Conservation (phyloP, 2,888 invertebrate species). For the Uloborus plumipes region DNA sequence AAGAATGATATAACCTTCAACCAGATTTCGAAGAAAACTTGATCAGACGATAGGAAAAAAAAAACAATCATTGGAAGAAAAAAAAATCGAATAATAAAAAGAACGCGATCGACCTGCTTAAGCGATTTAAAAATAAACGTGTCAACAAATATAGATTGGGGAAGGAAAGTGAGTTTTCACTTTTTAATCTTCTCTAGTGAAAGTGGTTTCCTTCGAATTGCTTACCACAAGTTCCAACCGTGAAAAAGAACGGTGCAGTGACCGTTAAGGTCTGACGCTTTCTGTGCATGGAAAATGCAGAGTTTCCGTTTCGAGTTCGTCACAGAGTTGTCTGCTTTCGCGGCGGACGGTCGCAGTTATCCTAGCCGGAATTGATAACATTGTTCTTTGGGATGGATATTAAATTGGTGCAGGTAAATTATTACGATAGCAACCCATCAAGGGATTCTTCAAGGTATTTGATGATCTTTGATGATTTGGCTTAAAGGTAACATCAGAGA, state of each 20-base stretch:
- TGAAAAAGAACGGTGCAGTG: slow-evolving; percentile 30
- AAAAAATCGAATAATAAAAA: slow-evolving; percentile 3
- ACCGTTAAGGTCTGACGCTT: slow-evolving; percentile 6
- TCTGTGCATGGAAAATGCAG: too few relatives aligned
- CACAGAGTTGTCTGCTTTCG: too few relatives aligned
- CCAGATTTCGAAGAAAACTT: slow-evolving; percentile 7
- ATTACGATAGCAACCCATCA: too few relatives aligned
- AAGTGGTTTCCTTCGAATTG: slow-evolving; percentile 33
- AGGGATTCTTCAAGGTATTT: too few relatives aligned
- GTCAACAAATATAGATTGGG: slow-evolving; percentile 38
- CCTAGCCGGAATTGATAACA: too few relatives aligned
- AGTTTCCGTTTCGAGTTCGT: too few relatives aligned
- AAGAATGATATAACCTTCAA: slow-evolving; percentile 18
- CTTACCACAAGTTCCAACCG: slow-evolving; percentile 16
- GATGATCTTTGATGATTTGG: too few relatives aligned
- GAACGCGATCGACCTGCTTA: slow-evolving; percentile 21
- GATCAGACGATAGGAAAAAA: slow-evolving; percentile 3
- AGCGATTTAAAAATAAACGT: slow-evolving; percentile 39
- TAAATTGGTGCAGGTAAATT: too few relatives aligned
- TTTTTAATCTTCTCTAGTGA: slow-evolving; percentile 20
- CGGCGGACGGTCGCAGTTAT: too few relatives aligned
- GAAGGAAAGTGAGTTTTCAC: not conserved
- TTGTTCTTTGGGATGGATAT: too few relatives aligned
- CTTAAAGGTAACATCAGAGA: too few relatives aligned
- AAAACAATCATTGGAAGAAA: not conserved